These are phyloP conservation scores for Antheraea assamensis DNA, from an alignment of 2,888 invertebrate species.

Conservation along the genomic window DNA sequence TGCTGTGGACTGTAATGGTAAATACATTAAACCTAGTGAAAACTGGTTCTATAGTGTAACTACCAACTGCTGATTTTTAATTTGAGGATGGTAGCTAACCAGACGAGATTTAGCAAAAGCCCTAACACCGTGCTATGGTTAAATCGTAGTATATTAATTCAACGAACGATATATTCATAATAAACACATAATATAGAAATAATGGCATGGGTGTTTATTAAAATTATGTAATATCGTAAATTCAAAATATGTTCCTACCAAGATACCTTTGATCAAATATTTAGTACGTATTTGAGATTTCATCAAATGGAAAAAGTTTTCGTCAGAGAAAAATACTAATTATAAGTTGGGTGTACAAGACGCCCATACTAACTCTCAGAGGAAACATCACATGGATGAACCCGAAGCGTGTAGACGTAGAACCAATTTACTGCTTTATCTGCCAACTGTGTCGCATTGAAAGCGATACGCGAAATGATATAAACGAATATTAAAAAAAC, in stretches of 20 bases:
- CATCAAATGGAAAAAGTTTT: neutral
- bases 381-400: conserved; percentile 21
- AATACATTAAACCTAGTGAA: too few species aligned
- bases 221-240: neutral
- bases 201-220: too few species aligned
- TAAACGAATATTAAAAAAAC: neutral
- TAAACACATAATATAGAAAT: too few species aligned
- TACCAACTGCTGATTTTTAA: too few species aligned
- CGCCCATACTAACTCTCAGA: conserved; percentile 17
- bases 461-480: neutral
- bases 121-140: too few species aligned
- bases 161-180: too few species aligned
- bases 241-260: neutral
- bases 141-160: too few species aligned
- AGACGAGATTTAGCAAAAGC: too few species aligned
- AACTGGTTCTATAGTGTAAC: too few species aligned
- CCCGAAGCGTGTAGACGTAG: conserved; percentile 18
- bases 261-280: neutral
- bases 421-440: conserved; percentile 18
- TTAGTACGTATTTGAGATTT: neutral
- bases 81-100: too few species aligned
- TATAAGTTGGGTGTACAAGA: conserved; percentile 37
- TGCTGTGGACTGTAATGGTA: too few species aligned
- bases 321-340: conserved; percentile 48
- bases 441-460: neutral